phyloP scores from a whole-genome alignment of 2,113 vertebrate genomes.

The Pogona vitticeps region DNA sequence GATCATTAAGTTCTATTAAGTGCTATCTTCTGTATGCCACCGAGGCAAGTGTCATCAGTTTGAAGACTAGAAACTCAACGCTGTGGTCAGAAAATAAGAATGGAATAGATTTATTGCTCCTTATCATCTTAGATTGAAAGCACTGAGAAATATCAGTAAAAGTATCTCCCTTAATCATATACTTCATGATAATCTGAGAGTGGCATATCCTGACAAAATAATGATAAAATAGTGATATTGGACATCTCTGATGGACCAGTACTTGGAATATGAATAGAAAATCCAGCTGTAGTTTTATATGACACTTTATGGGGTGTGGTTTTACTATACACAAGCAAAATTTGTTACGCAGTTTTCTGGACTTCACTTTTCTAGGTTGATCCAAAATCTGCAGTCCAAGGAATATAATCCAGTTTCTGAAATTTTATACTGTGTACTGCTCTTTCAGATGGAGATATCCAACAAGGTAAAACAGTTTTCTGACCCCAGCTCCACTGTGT shows the following conservation, averaged over 20 bases:
- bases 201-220: background rate
- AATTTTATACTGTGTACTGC: background rate
- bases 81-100: background rate
- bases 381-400: background rate
- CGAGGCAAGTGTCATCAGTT: conserved; percentile 18
- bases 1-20: too few species aligned
- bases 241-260: background rate
- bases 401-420: background rate
- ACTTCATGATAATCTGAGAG: background rate
- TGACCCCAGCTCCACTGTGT: background rate
- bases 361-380: background rate
- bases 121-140: background rate
- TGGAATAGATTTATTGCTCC: background rate
- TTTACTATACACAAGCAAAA: background rate
- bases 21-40: conserved; percentile 35
- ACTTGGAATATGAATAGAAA: background rate
- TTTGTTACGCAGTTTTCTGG: background rate
- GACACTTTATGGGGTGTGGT: background rate
- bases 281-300: background rate
- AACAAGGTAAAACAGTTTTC: background rate
- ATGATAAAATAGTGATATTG: background rate
- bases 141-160: background rate
- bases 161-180: background rate
- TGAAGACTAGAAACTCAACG: background rate
- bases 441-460: background rate